Evolutionary conservation across 1,140 invertebrate species (phyloP).

Genomic region (Eriocheir sinensis): DNA sequence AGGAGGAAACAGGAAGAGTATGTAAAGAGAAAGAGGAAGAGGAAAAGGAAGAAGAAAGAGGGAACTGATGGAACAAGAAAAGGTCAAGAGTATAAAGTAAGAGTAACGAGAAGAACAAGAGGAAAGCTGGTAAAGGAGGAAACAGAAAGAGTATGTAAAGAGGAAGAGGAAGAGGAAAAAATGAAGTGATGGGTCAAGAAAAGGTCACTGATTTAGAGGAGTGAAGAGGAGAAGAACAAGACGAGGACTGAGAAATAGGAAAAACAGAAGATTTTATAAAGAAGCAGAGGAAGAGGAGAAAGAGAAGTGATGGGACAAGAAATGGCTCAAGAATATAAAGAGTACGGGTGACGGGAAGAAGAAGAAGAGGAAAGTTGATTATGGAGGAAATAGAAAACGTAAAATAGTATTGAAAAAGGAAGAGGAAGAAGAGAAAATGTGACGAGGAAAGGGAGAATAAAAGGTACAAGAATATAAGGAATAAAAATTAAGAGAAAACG

Average conservation of each 20-base stretch:
- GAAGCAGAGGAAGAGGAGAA: not conserved
- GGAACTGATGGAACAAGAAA: not conserved
- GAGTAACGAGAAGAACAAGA: no score
- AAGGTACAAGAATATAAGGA: no score
- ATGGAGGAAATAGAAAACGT: not conserved
- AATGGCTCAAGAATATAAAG: not conserved
- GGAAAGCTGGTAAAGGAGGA: not conserved
- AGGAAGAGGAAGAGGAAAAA: not conserved
- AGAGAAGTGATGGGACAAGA: not conserved
- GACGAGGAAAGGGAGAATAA: not conserved
- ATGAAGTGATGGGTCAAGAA: not conserved
- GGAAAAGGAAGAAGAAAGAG: not conserved
- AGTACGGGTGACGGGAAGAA: not conserved
- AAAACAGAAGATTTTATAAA: not conserved
- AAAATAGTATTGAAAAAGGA: not conserved
- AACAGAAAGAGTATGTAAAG: not conserved
- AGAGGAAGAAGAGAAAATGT: not conserved
- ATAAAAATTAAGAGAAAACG: no score
- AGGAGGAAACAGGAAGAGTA: conserved; percentile 60
- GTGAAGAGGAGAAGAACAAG: not conserved
- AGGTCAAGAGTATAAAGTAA: not conserved
- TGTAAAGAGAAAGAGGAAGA: not conserved
- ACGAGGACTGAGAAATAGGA: not conserved
- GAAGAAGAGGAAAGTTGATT: not conserved
- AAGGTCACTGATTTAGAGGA: not conserved